These are phyloP conservation scores for Apotomis turbidana DNA, from an alignment of 2,888 invertebrate species.

Conservation along the genomic window DNA sequence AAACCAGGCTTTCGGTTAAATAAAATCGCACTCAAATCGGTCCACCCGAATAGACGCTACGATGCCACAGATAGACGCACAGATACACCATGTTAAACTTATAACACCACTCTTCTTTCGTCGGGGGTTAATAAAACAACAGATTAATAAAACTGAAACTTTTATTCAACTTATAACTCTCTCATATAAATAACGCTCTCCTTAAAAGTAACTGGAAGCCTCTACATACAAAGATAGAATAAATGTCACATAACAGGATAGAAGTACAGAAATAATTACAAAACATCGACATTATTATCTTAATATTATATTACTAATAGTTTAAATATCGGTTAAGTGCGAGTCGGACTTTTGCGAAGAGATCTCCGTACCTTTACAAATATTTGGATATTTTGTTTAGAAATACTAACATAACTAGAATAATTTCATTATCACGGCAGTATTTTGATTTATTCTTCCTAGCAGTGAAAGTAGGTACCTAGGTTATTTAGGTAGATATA, in stretches of 20 bases:
- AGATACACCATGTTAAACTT: too few relatives aligned
- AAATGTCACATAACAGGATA: constrained; percentile 52
- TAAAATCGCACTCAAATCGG: too few relatives aligned
- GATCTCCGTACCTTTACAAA: constrained; percentile 31
- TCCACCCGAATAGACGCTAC: too few relatives aligned
- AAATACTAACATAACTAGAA: constrained; percentile 1
- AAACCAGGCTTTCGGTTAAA: too few relatives aligned
- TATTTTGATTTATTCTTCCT: background rate
- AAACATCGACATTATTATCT: constrained; percentile 36
- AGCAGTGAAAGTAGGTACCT: background rate
- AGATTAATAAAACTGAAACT: constrained; percentile 69
- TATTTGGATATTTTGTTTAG: background rate
- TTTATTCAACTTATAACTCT: constrained; percentile 78
- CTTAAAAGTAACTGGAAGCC: constrained; percentile 79
- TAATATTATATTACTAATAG: constrained; percentile 1
- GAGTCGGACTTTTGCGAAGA: constrained; percentile 23
- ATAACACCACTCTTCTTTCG: background rate
- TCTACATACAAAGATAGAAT: constrained; percentile 73
- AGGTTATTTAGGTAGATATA: background rate
- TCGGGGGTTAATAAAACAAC: constrained; percentile 54
- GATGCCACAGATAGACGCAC: too few relatives aligned
- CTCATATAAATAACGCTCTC: constrained; percentile 78
- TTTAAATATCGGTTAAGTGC: constrained; percentile 23
- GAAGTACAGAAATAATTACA: constrained; percentile 41
- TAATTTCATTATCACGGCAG: background rate